Evolutionary conservation across 2,113 vertebrate species (phyloP), one percentile per base, ranked within the genome.

Genomic region (Rynchops niger): DNA sequence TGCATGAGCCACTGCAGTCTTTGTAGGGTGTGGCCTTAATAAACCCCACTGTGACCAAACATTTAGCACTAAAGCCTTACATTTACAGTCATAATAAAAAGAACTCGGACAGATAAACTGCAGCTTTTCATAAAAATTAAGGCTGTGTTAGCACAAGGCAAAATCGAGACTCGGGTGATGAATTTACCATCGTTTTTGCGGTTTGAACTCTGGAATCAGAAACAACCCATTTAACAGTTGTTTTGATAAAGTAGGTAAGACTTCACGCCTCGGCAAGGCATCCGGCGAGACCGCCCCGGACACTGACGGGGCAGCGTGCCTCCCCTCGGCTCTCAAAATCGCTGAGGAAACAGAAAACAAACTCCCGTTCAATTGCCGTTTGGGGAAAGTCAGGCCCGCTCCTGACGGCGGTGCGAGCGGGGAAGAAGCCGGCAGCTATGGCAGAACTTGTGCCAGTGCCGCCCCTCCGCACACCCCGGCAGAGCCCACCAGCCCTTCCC

Each of bases 361-460:
- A 11, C 0, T 1, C 8, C 3, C 20, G 8, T 9, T 29, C 14
- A 34, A 27, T 0, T 5, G 8, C 5, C 3, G 26, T 3, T 16
- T 16, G 11, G 15, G 23, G 10, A 25, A 43, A 32, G 38, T 29
- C 27, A 15, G 78, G 79, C 80, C 79, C 52, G 38, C 0, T 56
- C 30, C 50, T 6, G 29, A 9, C 2, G 26, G 9, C 30, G 12
- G 6, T 4, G 50, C 4, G 32, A 6, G 9, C 11, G 9, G 3
- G 3, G 6, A 14, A 12, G 29, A 2, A 27, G 17, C n/a, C 42
- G 4, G 2, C 20, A n/a, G 55, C 42, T 38, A 14, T 1, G 12
- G 34, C 34, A 52, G 12, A 17, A 15, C 32, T 14, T 6, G 9
- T 9, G 32, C 11, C 66, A 10, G 14, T 49, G 56, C 74, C 53